A percentile compares a stretch with the other conserved stretches of the same genome.
Conservation (phyloP, 2,888 invertebrate species). For the Cotesia congregata region DNA sequence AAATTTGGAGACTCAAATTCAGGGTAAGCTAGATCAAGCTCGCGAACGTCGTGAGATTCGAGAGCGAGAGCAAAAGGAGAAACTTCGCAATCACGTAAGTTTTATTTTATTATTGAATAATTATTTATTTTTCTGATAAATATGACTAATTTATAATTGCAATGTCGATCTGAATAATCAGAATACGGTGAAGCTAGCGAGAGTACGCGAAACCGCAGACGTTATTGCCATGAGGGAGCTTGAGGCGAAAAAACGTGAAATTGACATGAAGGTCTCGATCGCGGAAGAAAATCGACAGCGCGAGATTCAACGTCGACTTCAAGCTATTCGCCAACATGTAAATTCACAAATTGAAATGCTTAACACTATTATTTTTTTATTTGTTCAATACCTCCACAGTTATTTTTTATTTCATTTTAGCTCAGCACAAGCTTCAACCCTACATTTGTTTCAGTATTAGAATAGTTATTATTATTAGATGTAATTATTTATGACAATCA, state of each 20-base stretch:
- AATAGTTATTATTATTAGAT: neutral
- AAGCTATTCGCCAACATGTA: constrained; percentile 88
- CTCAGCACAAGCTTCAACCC: constrained; percentile 30
- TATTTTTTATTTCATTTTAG: constrained; percentile 27
- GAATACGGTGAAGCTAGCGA: constrained; percentile 78
- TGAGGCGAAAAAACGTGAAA: constrained; percentile 74
- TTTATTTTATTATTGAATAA: constrained; percentile 40
- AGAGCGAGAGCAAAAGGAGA: constrained; percentile 84
- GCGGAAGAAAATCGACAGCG: constrained; percentile 88
- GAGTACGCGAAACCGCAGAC: constrained; percentile 77
- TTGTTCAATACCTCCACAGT: neutral
- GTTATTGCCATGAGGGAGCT: constrained; percentile 79
- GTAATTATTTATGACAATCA: neutral
- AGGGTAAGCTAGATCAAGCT: constrained; percentile 78
- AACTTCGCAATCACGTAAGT: constrained; percentile 83
- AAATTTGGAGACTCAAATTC: constrained; percentile 79
- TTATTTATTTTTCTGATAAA: constrained; percentile 7
- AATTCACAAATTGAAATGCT: constrained; percentile 46
- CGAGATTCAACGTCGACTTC: constrained; percentile 88
- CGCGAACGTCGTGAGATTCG: constrained; percentile 81
- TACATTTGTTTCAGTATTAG: constrained; percentile 16
- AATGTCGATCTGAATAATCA: constrained; percentile 57
- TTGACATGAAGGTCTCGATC: constrained; percentile 80
- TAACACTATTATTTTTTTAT: constrained; percentile 14
- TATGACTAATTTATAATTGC: constrained; percentile 8